Evolutionary conservation across 1,140 invertebrate species (phyloP).

Genomic region (Sinella curviseta): DNA sequence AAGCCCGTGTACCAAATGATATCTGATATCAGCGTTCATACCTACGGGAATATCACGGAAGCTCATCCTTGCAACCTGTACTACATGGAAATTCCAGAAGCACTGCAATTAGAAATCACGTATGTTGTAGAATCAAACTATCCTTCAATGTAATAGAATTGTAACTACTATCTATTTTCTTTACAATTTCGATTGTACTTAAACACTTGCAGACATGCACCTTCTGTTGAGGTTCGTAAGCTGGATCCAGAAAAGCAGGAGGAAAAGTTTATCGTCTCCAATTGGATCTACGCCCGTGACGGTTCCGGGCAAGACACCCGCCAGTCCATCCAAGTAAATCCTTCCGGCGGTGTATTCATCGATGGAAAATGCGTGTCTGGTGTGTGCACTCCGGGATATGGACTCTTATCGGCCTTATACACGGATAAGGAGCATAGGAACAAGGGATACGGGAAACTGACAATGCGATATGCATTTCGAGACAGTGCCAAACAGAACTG

Average conservation of each 20-base stretch:
- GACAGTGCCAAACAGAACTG: not conserved
- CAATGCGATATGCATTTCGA: constrained; percentile 30
- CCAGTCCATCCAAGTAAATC: constrained; percentile 16
- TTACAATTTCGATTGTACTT: not conserved
- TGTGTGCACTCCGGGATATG: not conserved
- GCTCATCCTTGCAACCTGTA: constrained; percentile 22
- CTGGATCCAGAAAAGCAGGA: not conserved
- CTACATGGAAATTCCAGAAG: not conserved
- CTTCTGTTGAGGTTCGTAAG: not conserved
- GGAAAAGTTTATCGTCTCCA: constrained; percentile 23
- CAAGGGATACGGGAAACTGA: constrained; percentile 22
- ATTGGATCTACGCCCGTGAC: constrained; percentile 11
- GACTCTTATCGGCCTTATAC: constrained; percentile 21
- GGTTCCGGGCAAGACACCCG: not conserved
- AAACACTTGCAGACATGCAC: not conserved
- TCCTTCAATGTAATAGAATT: not conserved
- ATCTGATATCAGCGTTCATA: not conserved
- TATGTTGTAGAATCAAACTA: not conserved
- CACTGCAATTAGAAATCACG: constrained; percentile 14
- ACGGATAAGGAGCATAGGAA: constrained; percentile 3
- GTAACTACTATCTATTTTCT: not conserved
- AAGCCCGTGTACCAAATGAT: constrained; percentile 26
- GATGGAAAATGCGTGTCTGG: constrained; percentile 17
- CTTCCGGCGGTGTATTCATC: constrained; percentile 28
- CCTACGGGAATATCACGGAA: constrained; percentile 19